A percentile compares a stretch with the other conserved stretches of the same genome.
These are phyloP conservation scores for Caranx ignobilis DNA, from an alignment of 2,113 vertebrate genomes.

Conservation along the genomic window DNA sequence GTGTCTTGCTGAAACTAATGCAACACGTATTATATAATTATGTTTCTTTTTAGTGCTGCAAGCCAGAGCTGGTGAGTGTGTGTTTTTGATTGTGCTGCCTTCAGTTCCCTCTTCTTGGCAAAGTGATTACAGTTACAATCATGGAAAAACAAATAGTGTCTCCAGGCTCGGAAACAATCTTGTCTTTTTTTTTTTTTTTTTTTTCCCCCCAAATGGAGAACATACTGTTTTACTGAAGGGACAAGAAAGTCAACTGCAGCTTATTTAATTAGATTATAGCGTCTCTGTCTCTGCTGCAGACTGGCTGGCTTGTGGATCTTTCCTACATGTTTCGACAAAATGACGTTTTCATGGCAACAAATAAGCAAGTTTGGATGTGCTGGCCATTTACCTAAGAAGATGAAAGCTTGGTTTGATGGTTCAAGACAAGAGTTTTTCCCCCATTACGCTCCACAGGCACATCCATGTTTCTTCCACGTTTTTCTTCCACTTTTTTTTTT, in stretches of 20 bases:
- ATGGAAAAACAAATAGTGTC: conserved; percentile 70
- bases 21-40: conserved; percentile 11
- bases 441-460: conserved; percentile 3
- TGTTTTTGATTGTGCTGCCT: conserved; percentile 5
- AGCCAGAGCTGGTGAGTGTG: not conserved
- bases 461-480: conserved; percentile 3
- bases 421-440: conserved; percentile 21
- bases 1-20: not conserved
- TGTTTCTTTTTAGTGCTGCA: conserved; percentile 2
- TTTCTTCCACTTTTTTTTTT: conserved; percentile 10
- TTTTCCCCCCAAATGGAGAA: conserved; percentile 41
- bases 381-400: conserved; percentile 43
- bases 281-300: conserved; percentile 34
- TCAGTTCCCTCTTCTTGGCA: conserved; percentile 34
- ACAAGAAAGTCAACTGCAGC: conserved; percentile 45
- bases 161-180: conserved; percentile 66
- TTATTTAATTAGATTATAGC: conserved; percentile 69
- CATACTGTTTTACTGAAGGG: conserved; percentile 40
- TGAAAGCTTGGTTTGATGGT: conserved; percentile 22
- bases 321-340: conserved; percentile 27
- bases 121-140: conserved; percentile 55
- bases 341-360: conserved; percentile 44
- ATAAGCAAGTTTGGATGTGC: conserved; percentile 36
- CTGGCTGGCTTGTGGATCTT: conserved; percentile 44
- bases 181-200: conserved; percentile 29